Evolutionary conservation across 2,113 vertebrate species (phyloP), one percentile per base, ranked within the genome.

Genomic region (Rutilus rutilus): DNA sequence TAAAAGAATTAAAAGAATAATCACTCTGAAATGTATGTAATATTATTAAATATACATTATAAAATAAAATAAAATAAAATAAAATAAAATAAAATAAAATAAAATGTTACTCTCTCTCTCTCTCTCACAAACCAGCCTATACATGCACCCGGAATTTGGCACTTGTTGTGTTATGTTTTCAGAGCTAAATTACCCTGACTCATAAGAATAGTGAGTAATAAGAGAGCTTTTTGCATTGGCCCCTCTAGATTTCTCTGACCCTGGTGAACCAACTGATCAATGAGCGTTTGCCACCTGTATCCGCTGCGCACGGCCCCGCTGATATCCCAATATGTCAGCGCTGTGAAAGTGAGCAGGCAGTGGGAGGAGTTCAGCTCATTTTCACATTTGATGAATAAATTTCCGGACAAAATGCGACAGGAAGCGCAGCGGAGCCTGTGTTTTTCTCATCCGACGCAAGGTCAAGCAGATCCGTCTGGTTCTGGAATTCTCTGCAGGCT

Each of bases 381-480:
- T 54, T 82, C 30, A 33, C 67, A 79, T 69, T 78, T 85, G 86
- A 87, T 87, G 52, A 88, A 89, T 88, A 89, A 36, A 87, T 64
- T 84, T 74, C 15, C 2, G 12, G 30, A 80, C 78, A 45, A 77
- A 85, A 36, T 69, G 60, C n/a, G 88, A 54, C 86, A 88, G 78
- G 60, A 85, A 88, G 59, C n/a, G 59, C 42, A 36, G 60, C 17
- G 36, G 27, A 64, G 39, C 80, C 25, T 39, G 86, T 71, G 75
- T 81, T 86, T 79, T 62, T 85, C 83, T 83, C 83, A 87, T 60
- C 78, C 47, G 78, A 88, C 10, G 80, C 89, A 88, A 90, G 89
- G 89, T 88, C 87, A 83, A 87, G 83, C 67, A 73, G 73, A 83
- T 88, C 75, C n/a, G 78, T 71, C 59, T 78, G 54, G 67, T 84